These are phyloP conservation scores for Sardinella longiceps DNA, from an alignment of 2,797 vertebrate species.

Conservation along the genomic window DNA sequence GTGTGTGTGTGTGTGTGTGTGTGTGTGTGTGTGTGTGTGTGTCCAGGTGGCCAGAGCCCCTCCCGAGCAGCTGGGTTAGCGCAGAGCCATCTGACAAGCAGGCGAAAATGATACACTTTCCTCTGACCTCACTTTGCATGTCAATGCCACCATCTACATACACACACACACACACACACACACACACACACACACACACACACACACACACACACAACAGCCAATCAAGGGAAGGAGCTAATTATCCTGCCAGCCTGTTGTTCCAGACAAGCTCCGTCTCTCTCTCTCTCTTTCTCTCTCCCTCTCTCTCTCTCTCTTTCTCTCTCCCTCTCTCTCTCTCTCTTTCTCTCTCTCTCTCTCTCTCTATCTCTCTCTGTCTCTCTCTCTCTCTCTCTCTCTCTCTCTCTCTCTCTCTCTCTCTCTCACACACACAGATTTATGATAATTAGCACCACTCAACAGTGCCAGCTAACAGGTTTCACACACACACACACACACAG, in stretches of 20 bases:
- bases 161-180: constrained; percentile 17
- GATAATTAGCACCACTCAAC: not conserved
- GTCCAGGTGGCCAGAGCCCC: constrained; percentile 6
- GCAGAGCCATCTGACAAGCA: not conserved
- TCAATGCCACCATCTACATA: not conserved
- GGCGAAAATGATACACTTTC: constrained; percentile 14
- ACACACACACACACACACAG: too few relatives aligned
- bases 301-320: not conserved
- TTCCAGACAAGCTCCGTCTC: constrained; percentile 9
- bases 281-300: too few relatives aligned
- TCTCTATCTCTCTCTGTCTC: too few relatives aligned
- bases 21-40: constrained; percentile 5
- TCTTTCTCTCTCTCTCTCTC: too few relatives aligned
- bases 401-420: too few relatives aligned
- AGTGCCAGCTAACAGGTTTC: not conserved
- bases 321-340: not conserved
- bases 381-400: too few relatives aligned
- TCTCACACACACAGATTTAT: constrained; percentile 42
- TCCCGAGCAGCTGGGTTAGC: constrained; percentile 3
- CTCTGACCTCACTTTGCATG: not conserved
- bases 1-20: not conserved
- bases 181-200: not conserved
- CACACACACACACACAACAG: too few relatives aligned
- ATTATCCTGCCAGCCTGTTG: constrained; percentile 18
- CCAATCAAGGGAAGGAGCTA: constrained; percentile 11